Evolutionary conservation across 2,797 vertebrate genomes (phyloP).

Genomic region (Okamejei kenojei): DNA sequence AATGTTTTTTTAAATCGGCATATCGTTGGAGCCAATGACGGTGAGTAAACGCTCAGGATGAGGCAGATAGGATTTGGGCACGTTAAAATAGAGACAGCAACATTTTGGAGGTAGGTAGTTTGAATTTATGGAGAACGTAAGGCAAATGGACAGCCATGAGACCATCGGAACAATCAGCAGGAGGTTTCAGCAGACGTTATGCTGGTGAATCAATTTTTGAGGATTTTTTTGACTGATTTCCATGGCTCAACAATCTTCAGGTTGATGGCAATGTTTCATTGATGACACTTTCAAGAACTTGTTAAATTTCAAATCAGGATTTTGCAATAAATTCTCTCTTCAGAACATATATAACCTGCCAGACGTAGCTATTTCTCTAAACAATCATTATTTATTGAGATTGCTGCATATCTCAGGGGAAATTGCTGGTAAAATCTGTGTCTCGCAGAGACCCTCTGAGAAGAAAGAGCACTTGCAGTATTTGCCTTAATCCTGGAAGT

Average conservation of each 20-base stretch:
- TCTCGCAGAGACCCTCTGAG: background rate
- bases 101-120: background rate
- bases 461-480: background rate
- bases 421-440: background rate
- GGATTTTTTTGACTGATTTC: background rate
- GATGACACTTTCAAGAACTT: background rate
- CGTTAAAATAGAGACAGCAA: no score
- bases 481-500: background rate
- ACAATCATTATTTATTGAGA: background rate
- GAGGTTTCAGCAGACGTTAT: background rate
- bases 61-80: no score
- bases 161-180: no score
- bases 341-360: background rate
- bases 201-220: background rate
- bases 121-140: background rate
- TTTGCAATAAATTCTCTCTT: background rate
- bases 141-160: background rate
- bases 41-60: background rate
- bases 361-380: background rate
- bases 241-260: background rate
- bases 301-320: background rate
- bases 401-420: background rate
- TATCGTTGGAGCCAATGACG: no score
- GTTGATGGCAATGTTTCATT: background rate
- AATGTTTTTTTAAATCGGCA: no score